Evolutionary conservation across 2,113 vertebrate genomes (phyloP).

Genomic region (Petrocephalus microphthalmus): DNA sequence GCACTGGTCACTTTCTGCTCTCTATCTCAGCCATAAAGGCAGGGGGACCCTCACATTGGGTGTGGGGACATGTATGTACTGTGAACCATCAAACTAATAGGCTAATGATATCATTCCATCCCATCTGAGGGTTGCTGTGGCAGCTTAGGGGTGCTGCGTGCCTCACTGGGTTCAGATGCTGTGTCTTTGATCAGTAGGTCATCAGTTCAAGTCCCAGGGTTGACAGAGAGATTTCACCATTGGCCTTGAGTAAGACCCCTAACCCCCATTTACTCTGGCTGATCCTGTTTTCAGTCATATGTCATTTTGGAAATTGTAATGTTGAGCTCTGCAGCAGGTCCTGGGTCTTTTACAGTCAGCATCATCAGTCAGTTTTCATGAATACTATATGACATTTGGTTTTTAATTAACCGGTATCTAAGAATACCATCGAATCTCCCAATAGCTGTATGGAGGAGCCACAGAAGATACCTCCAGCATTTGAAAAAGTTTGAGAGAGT

Average conservation of each 20-base stretch:
- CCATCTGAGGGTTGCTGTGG: neutral
- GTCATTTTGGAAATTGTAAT: neutral
- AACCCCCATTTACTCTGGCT: neutral
- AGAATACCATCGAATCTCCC: too few species aligned
- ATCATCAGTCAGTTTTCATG: too few species aligned
- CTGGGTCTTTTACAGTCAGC: too few species aligned
- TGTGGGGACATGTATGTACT: neutral
- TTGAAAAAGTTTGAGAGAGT: too few species aligned
- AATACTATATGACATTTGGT: too few species aligned
- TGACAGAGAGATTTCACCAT: neutral
- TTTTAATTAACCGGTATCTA: too few species aligned
- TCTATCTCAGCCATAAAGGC: neutral
- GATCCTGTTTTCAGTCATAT: neutral
- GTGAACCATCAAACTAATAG: neutral
- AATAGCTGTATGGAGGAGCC: neutral
- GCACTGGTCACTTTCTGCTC: neutral
- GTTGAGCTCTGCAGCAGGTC: too few species aligned
- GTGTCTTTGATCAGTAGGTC: neutral
- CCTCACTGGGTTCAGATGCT: neutral
- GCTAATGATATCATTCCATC: neutral
- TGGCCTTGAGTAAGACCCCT: neutral
- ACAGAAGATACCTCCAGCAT: neutral
- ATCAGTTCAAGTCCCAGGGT: neutral
- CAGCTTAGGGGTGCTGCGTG: neutral
- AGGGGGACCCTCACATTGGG: neutral